Conservation (phyloP, 2,888 invertebrate species). For the Taenaris catops region DNA sequence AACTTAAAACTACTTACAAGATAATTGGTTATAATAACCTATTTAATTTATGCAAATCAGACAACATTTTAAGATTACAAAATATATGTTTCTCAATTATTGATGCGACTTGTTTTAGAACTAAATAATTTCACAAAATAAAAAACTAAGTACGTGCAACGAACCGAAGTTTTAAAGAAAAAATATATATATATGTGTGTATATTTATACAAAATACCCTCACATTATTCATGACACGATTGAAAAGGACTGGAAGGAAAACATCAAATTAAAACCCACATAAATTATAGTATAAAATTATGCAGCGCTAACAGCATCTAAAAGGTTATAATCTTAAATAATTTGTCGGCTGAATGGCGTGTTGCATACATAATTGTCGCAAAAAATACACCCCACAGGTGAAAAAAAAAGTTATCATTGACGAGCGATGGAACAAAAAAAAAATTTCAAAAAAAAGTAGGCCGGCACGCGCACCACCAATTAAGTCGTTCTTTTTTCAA, state of each 20-base stretch:
- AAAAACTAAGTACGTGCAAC: no score
- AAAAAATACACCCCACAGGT: slow-evolving; percentile 66
- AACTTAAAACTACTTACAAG: no score
- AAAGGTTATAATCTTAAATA: slow-evolving; percentile 58
- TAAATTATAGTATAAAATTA: slow-evolving; percentile 37
- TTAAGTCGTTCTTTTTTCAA: slow-evolving; percentile 61
- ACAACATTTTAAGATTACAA: no score
- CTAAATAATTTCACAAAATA: no score
- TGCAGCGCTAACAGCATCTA: slow-evolving; percentile 40
- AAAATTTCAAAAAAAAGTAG: slow-evolving; percentile 45
- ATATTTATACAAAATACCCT: no score
- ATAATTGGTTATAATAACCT: no score
- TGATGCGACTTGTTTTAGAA: no score
- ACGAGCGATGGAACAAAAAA: slow-evolving; percentile 26
- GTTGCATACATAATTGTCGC: slow-evolving; percentile 50
- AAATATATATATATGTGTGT: no score
- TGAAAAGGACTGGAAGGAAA: slow-evolving; percentile 1
- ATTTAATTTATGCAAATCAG: no score
- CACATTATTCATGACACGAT: slow-evolving; percentile 1
- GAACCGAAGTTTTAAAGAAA: no score
- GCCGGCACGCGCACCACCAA: slow-evolving; percentile 68
- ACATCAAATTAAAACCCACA: slow-evolving; percentile 19
- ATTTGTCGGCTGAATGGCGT: slow-evolving; percentile 44
- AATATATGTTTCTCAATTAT: no score
- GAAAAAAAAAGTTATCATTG: no score